phyloP scores from a whole-genome alignment of 2,797 vertebrate genomes.

The Mormyrops attenuatus region DNA sequence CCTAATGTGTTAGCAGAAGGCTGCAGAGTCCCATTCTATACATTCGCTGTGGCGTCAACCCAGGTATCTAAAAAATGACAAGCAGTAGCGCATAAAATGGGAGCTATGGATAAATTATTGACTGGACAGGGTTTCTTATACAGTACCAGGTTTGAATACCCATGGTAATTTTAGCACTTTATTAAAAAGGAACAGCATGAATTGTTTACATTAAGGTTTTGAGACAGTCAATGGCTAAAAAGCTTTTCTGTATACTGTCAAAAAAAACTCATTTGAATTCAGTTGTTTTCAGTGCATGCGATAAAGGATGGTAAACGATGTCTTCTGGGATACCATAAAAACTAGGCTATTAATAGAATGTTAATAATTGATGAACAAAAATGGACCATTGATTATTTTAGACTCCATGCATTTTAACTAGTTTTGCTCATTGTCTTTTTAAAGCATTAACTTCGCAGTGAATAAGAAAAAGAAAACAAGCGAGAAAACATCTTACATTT shows the following conservation, averaged over 20 bases:
- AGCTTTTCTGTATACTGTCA: neutral
- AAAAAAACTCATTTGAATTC: neutral
- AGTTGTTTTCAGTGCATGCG: neutral
- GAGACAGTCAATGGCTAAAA: neutral
- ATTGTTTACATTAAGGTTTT: neutral
- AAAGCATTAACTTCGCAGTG: neutral
- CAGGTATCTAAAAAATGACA: neutral
- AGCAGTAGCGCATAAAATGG: neutral
- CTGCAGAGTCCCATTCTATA: neutral
- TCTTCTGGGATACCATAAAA: neutral
- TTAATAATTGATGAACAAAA: conserved; percentile 36
- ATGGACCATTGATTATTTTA: conserved; percentile 19
- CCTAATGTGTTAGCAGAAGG: neutral
- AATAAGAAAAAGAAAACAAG: neutral
- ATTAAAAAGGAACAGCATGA: neutral
- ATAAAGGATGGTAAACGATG: neutral
- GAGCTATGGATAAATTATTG: neutral
- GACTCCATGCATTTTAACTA: conserved; percentile 6
- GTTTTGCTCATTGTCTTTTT: neutral
- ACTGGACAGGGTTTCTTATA: neutral
- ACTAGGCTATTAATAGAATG: neutral
- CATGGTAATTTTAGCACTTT: neutral
- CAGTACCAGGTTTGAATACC: neutral
- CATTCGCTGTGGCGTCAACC: neutral
- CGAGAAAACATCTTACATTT: neutral